phyloP scores from a whole-genome alignment of 2,797 vertebrate species.

The Schizothorax lantsangensis region DNA sequence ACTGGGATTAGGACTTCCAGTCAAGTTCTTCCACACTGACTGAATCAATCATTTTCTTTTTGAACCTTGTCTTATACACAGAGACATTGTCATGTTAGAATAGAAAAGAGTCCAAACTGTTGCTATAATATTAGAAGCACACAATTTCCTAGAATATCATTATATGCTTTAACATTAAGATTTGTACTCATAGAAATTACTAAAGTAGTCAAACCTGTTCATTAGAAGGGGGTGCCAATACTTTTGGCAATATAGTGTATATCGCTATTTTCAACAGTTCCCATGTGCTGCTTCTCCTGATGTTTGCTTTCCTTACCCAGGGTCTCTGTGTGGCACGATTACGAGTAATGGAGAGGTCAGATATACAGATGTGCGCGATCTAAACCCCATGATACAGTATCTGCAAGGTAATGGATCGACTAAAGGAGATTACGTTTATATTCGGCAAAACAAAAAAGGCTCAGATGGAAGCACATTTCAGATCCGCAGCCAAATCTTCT shows the following conservation, averaged over 20 bases:
- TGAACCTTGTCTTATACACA: too few relatives aligned
- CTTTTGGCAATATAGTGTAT: neutral
- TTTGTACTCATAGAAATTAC: too few relatives aligned
- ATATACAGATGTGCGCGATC: conserved; percentile 27
- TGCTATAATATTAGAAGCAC: too few relatives aligned
- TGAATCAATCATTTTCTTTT: too few relatives aligned
- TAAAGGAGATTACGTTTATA: conserved; percentile 26
- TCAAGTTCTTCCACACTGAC: too few relatives aligned
- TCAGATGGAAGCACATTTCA: conserved; percentile 30
- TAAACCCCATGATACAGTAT: conserved; percentile 6
- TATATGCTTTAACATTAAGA: too few relatives aligned
- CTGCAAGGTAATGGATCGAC: neutral
- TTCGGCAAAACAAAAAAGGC: conserved; percentile 27
- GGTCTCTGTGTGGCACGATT: neutral
- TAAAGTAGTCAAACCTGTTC: too few relatives aligned
- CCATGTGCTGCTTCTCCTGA: neutral
- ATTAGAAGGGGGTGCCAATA: too few relatives aligned
- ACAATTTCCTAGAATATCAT: too few relatives aligned
- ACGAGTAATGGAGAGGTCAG: neutral
- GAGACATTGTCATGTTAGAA: too few relatives aligned
- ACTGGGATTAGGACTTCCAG: too few relatives aligned
- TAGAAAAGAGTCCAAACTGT: too few relatives aligned
- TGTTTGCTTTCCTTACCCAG: neutral
- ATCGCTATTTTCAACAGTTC: neutral
- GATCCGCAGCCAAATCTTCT: conserved; percentile 54